Evolutionary conservation across 1,140 invertebrate genomes (phyloP).

Genomic region (Cyclina sinensis): DNA sequence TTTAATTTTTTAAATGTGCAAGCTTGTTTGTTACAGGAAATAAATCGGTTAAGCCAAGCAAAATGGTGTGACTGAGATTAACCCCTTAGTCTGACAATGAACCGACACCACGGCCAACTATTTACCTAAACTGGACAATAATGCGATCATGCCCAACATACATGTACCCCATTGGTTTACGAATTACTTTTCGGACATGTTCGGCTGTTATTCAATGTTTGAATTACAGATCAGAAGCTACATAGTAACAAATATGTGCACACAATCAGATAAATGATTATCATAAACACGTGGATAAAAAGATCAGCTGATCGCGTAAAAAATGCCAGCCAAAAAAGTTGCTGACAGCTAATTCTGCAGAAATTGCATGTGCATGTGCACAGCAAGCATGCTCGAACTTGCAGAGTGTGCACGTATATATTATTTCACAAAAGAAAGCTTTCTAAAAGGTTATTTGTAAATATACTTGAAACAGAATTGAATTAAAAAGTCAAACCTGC

Average conservation of each 20-base stretch:
- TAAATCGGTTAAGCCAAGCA: neutral
- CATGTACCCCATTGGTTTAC: neutral
- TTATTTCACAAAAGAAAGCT: no score
- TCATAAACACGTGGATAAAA: neutral
- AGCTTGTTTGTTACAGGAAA: neutral
- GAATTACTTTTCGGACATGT: neutral
- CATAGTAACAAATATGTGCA: neutral
- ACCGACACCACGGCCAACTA: neutral
- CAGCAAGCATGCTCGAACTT: no score
- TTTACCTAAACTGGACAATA: neutral
- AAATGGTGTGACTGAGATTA: neutral
- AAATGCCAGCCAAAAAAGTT: neutral
- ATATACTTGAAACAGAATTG: no score
- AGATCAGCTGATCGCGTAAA: neutral
- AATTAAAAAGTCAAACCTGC: no score
- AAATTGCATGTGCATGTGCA: neutral
- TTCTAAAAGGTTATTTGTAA: no score
- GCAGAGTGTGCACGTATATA: no score
- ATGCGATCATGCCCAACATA: no score
- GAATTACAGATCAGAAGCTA: slow-evolving; percentile 1
- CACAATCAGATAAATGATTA: neutral
- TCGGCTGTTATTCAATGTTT: slow-evolving; percentile 9
- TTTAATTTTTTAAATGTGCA: no score
- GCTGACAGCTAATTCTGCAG: neutral
- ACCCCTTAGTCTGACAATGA: neutral